A percentile compares a stretch with the other conserved stretches of the same genome.
These are phyloP conservation scores for Columba guinea DNA, from an alignment of 2,797 vertebrate species.

Conservation along the genomic window DNA sequence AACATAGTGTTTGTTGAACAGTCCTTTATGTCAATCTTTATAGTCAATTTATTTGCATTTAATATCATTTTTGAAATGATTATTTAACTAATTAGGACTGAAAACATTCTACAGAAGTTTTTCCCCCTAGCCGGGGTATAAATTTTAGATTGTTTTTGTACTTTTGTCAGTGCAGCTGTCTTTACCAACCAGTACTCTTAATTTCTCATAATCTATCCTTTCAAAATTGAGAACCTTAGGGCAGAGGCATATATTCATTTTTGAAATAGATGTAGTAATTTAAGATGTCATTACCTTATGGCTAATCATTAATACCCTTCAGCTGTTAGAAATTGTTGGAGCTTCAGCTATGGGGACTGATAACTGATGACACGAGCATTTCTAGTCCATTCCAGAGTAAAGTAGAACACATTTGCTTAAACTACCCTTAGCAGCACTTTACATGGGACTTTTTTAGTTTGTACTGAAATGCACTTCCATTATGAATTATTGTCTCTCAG, in stretches of 20 bases:
- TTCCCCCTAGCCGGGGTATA: not conserved
- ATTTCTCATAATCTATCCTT: slow-evolving; percentile 57
- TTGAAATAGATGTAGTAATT: slow-evolving; percentile 52
- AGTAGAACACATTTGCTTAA: not conserved
- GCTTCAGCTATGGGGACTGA: not conserved
- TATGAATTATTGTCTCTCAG: not conserved
- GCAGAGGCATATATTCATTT: slow-evolving; percentile 30
- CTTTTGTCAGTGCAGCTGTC: slow-evolving; percentile 29
- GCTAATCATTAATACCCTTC: slow-evolving; percentile 41
- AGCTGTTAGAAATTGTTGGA: slow-evolving; percentile 22
- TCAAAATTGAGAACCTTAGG: slow-evolving; percentile 46
- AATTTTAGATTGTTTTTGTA: slow-evolving; percentile 15
- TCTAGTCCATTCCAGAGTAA: not conserved
- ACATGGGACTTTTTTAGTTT: not conserved
- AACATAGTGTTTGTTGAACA: not conserved
- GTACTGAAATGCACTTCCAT: not conserved
- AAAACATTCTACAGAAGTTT: not conserved
- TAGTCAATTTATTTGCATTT: not conserved
- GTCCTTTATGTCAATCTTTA: not conserved
- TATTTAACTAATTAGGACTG: slow-evolving; percentile 23
- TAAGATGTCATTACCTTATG: slow-evolving; percentile 37
- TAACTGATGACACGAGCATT: not conserved
- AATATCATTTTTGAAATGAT: slow-evolving; percentile 1
- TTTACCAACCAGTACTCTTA: slow-evolving; percentile 19
- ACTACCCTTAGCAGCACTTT: not conserved